These are phyloP conservation scores for Ochropleura plecta DNA, from an alignment of 2,888 invertebrate genomes.

Conservation along the genomic window DNA sequence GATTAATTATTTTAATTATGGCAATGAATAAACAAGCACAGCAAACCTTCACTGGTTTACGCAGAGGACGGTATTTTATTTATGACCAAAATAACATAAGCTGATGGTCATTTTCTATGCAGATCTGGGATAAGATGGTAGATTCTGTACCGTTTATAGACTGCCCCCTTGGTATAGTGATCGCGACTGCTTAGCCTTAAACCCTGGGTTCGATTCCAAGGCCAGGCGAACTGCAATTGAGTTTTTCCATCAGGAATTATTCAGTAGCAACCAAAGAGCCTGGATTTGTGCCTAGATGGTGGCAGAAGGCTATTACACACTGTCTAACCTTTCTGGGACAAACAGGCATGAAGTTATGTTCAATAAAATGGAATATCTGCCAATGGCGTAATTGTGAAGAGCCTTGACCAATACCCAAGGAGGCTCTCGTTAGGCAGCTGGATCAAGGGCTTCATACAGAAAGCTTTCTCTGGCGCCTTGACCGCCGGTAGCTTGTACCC, in stretches of 20 bases:
- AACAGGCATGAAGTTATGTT: neutral
- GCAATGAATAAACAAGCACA: constrained; percentile 69
- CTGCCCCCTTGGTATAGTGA: neutral
- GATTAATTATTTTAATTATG: constrained; percentile 75
- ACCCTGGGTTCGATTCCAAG: neutral
- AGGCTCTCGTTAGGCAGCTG: no score
- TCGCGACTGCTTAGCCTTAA: neutral
- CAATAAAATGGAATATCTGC: no score
- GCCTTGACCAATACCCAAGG: no score
- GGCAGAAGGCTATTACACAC: neutral
- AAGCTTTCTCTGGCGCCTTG: no score
- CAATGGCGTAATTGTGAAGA: no score
- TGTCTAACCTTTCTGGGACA: neutral
- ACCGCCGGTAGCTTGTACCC: no score
- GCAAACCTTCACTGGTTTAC: constrained; percentile 57
- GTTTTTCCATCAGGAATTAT: neutral
- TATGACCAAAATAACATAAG: neutral
- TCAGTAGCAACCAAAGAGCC: neutral
- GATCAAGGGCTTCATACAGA: no score
- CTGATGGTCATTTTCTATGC: constrained; percentile 2
- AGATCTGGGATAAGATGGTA: constrained; percentile 8
- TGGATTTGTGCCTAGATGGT: neutral
- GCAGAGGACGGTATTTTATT: constrained; percentile 33
- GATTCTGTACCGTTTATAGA: neutral
- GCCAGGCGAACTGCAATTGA: no score